Percentiles rank a stretch among this genome's conserved stretches.
Evolutionary conservation across 2,113 vertebrate genomes (phyloP).

Genomic region (Actinemys pallida): DNA sequence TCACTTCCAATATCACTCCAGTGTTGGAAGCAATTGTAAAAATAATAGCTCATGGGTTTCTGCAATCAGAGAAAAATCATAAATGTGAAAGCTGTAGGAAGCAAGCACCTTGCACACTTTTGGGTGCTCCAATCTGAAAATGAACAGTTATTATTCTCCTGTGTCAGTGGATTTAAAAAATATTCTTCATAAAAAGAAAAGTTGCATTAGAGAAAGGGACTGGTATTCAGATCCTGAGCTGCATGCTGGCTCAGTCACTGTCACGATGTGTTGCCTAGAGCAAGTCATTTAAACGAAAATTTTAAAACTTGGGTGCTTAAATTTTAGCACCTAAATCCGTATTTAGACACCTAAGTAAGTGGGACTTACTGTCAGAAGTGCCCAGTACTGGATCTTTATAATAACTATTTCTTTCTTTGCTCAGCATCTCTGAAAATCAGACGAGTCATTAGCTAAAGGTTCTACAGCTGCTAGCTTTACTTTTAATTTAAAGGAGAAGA

Average conservation of each 20-base stretch:
- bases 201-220: not conserved
- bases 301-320: accelerated
- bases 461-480: not conserved
- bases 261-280: not conserved
- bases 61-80: not conserved
- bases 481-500: not conserved
- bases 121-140: not conserved
- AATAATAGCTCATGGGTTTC: not conserved
- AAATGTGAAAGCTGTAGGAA: not conserved
- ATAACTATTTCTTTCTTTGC: too few relatives aligned
- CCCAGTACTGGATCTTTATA: accelerated
- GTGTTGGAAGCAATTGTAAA: not conserved
- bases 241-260: not conserved
- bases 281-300: not conserved
- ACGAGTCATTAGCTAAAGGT: not conserved
- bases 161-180: not conserved
- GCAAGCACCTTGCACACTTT: not conserved
- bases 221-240: not conserved
- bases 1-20: not conserved
- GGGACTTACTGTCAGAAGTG: not conserved
- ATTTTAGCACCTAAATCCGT: not conserved
- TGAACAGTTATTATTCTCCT: not conserved
- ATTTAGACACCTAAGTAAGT: not conserved
- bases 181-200: not conserved
- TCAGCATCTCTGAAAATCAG: not conserved